Percentiles rank a stretch among this genome's conserved stretches.
phyloP scores from a whole-genome alignment of 2,888 invertebrate species.

The Tethea ocularis region DNA sequence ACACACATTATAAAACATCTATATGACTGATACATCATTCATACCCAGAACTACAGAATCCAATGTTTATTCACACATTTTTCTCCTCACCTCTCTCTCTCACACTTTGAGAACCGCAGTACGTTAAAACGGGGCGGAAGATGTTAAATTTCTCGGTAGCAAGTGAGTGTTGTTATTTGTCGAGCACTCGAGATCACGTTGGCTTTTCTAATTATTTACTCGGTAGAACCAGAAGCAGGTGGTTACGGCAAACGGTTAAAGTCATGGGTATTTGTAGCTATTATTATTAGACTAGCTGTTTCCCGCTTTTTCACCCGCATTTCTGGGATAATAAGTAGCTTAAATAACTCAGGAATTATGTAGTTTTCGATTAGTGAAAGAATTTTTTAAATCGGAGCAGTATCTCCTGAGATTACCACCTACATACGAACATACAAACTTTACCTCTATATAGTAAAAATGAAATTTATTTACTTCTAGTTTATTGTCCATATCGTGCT shows the following conservation, averaged over 20 bases:
- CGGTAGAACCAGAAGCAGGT: conserved; percentile 37
- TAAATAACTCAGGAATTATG: no score
- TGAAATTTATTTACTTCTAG: neutral
- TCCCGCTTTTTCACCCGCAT: no score
- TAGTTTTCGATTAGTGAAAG: no score
- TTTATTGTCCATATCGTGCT: no score
- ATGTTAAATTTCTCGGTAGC: conserved; percentile 73
- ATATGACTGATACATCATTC: conserved; percentile 1
- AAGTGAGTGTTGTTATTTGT: conserved; percentile 57
- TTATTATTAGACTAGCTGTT: no score
- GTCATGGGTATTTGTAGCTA: neutral
- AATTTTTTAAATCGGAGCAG: no score
- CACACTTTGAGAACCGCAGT: conserved; percentile 13
- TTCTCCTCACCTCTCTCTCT: conserved; percentile 32
- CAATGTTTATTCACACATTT: conserved; percentile 65
- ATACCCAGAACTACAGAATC: conserved; percentile 32
- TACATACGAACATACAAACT: no score
- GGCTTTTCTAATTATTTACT: conserved; percentile 47
- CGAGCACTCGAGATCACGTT: conserved; percentile 55
- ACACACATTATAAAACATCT: conserved; percentile 2
- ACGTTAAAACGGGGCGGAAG: conserved; percentile 38
- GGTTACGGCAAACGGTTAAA: conserved; percentile 18
- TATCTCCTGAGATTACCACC: no score
- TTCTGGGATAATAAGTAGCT: no score
- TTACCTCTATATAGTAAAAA: no score